phyloP scores from a whole-genome alignment of 2,113 vertebrate species.

The Arvicanthis niloticus region DNA sequence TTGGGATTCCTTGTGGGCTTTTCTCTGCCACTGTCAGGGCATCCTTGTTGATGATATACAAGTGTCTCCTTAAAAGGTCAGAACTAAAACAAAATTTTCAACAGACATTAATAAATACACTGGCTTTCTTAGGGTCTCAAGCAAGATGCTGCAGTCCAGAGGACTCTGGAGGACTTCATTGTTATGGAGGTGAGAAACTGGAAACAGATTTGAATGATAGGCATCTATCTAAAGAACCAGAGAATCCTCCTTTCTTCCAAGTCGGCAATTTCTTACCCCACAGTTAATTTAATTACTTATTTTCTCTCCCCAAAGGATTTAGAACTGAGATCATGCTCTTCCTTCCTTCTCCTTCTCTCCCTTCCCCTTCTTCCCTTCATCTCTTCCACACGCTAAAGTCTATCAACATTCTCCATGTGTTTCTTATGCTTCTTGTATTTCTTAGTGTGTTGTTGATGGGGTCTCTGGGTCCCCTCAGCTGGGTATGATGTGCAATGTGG shows the following conservation, averaged over 20 bases:
- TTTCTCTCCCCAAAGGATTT: not conserved
- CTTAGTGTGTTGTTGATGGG: not conserved
- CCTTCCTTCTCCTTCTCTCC: not conserved
- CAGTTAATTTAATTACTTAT: not conserved
- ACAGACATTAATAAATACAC: not conserved
- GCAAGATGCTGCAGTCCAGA: conserved; percentile 14
- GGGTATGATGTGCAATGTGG: not conserved
- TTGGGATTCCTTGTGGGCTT: not conserved
- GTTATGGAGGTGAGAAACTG: not conserved
- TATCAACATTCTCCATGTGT: not conserved
- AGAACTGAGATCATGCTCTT: not conserved
- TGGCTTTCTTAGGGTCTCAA: conserved; percentile 1
- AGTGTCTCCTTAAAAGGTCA: not conserved
- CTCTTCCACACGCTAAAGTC: not conserved
- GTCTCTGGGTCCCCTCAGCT: not conserved
- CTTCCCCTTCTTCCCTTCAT: not conserved
- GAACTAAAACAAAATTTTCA: not conserved
- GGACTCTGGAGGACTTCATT: not conserved
- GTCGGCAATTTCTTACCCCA: not conserved
- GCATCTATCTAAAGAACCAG: not conserved
- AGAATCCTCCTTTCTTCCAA: not conserved
- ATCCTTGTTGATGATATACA: not conserved
- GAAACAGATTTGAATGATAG: not conserved
- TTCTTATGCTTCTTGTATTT: not conserved
- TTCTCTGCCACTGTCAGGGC: not conserved